These are phyloP conservation scores for Meandrusa payeni DNA, from an alignment of 2,888 invertebrate species.

Conservation along the genomic window DNA sequence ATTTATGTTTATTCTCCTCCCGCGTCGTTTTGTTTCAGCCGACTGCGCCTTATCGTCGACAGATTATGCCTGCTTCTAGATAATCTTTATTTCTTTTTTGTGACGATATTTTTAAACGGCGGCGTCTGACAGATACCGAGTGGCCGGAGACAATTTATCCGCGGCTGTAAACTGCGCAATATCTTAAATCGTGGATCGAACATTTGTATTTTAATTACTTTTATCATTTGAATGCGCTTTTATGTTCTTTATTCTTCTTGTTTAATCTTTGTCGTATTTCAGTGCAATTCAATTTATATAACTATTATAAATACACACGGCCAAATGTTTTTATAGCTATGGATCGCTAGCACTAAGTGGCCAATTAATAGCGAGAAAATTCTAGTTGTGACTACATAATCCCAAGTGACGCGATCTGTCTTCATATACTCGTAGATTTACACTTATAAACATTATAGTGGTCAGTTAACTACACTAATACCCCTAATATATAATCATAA, in stretches of 20 bases:
- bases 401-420: no score
- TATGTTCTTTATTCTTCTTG: background rate
- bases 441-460: no score
- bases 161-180: constrained; percentile 5
- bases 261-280: no score
- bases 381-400: no score
- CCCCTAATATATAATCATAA: no score
- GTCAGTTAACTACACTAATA: no score
- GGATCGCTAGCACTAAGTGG: no score
- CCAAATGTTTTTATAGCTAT: no score
- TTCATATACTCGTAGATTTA: no score
- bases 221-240: constrained; percentile 10
- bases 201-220: constrained; percentile 21
- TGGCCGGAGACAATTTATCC: constrained; percentile 25
- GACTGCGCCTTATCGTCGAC: constrained; percentile 25
- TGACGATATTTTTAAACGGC: constrained; percentile 23
- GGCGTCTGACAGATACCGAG: constrained; percentile 25
- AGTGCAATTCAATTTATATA: no score
- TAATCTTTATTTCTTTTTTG: constrained; percentile 19
- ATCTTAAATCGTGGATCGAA: constrained; percentile 7
- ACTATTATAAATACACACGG: no score
- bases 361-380: no score
- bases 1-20: constrained; percentile 24
- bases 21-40: constrained; percentile 25
- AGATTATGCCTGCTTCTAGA: constrained; percentile 29